Evolutionary conservation across 2,797 vertebrate genomes (phyloP), one percentile per base, ranked within the genome.

Genomic region (Scleropages formosus): DNA sequence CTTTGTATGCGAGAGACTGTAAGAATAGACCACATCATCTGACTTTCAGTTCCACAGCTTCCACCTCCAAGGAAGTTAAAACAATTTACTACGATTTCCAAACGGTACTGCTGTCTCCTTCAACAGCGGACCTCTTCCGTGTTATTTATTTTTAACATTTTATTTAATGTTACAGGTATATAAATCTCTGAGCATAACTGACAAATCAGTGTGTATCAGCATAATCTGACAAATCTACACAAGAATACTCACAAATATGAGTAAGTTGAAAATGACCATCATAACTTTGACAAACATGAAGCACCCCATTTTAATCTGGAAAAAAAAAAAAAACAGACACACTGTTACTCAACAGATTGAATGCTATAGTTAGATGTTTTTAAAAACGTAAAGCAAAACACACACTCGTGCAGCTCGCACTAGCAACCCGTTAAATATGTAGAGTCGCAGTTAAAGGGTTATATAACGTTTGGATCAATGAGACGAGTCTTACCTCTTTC

Each of bases 201-300:
- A 10, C 22, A 15, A 20, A 18, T 16, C 13, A 71, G 68, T 53
- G 39, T 2, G 2, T 39, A 2, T 39, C 39, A 39, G 31, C 31
- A 2, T 39, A 39, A 39, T 6, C 2, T 39, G 31, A 6, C 31
- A 39, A 51, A 26, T 69, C 15, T 46, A 59, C 64, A 59, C 18
- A n/a, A 66, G 22, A 56, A 75, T 81, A 96, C 96, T 97, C 91
- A 98, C 96, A 51, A 94, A 94, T 84, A 96, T 94, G 73, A 91
- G 78, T 76, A 94, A 82, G 87, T 96, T 96, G 92, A 96, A 95
- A 74, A 96, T 72, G 82, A 93, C 47, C 94, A 95, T 96, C 88
- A 94, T 89, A 64, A 92, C 80, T 85, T 95, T 96, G 87, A 96
- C 80, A 75, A 96, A 95, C 67, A 85, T 91, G 88, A 95, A 96